phyloP scores from a whole-genome alignment of 1,140 invertebrate genomes.

The Aporrectodea caliginosa region DNA sequence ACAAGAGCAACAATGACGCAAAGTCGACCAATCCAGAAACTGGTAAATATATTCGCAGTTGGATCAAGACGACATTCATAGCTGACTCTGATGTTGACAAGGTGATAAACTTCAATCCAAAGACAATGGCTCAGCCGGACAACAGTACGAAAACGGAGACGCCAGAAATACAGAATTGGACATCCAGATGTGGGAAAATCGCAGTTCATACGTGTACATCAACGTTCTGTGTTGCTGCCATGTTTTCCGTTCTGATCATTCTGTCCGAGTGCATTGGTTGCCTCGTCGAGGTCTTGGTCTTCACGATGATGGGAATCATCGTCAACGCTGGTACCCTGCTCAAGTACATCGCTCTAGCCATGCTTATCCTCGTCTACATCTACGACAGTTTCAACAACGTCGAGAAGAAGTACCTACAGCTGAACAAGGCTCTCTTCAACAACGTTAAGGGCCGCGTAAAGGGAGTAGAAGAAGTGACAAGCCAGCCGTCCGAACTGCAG shows the following conservation, averaged over 20 bases:
- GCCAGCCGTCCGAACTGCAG: constrained; percentile 48
- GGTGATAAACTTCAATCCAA: background rate
- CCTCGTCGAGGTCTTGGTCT: constrained; percentile 48
- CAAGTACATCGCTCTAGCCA: constrained; percentile 40
- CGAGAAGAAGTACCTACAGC: constrained; percentile 39
- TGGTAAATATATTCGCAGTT: too few species aligned
- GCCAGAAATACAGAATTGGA: constrained; percentile 32
- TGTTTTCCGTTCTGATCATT: constrained; percentile 45
- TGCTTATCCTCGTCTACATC: constrained; percentile 42
- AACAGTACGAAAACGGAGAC: constrained; percentile 1
- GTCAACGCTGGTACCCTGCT: constrained; percentile 41
- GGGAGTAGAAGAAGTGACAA: constrained; percentile 42
- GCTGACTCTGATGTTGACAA: too few species aligned
- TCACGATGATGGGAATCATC: constrained; percentile 47
- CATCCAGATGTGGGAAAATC: constrained; percentile 31
- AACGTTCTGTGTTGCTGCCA: constrained; percentile 42
- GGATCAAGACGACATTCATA: constrained; percentile 13
- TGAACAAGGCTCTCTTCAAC: constrained; percentile 40
- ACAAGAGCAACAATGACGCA: background rate
- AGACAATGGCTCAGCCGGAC: constrained; percentile 12
- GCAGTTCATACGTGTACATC: constrained; percentile 31
- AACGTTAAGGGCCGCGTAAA: constrained; percentile 33
- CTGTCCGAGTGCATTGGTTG: constrained; percentile 46
- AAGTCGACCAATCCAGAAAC: constrained; percentile 21
- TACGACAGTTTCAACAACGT: constrained; percentile 40